A percentile compares a stretch with the other conserved stretches of the same genome.
phyloP scores from a whole-genome alignment of 2,888 invertebrate genomes.

The Ariolimax columbianus region DNA sequence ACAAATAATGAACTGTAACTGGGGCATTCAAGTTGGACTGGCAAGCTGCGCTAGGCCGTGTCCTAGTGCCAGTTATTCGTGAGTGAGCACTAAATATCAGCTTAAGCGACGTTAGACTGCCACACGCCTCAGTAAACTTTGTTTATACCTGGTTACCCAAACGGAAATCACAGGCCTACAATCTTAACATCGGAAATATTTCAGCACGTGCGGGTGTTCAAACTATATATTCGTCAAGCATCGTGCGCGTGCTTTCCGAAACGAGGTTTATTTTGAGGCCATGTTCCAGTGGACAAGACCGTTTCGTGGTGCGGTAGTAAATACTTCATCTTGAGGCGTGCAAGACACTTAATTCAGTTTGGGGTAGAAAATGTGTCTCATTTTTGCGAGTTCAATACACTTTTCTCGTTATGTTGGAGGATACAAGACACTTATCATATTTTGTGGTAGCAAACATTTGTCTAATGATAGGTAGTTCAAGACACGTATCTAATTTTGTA shows the following conservation, averaged over 20 bases:
- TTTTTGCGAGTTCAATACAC: too few relatives aligned
- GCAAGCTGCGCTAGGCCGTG: not conserved
- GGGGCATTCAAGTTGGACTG: not conserved
- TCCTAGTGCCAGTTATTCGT: not conserved
- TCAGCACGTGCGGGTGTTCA: not conserved
- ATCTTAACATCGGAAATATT: constrained; percentile 8
- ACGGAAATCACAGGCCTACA: not conserved
- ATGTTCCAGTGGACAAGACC: too few relatives aligned
- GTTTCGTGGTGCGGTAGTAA: too few relatives aligned
- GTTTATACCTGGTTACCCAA: not conserved
- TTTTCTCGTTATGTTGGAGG: too few relatives aligned
- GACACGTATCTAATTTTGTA: too few relatives aligned
- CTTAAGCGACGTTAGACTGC: not conserved
- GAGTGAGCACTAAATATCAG: not conserved
- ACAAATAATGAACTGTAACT: not conserved
- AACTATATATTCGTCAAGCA: not conserved
- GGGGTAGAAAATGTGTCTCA: too few relatives aligned
- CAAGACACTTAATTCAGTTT: too few relatives aligned
- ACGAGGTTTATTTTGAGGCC: not conserved
- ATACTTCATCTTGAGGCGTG: too few relatives aligned
- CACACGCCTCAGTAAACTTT: not conserved
- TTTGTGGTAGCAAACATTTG: too few relatives aligned
- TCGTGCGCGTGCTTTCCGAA: not conserved
- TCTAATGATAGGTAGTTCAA: too few relatives aligned
- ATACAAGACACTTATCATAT: too few relatives aligned